These are phyloP conservation scores for Neotoxoptera formosana DNA, from an alignment of 1,140 invertebrate species.

Conservation along the genomic window DNA sequence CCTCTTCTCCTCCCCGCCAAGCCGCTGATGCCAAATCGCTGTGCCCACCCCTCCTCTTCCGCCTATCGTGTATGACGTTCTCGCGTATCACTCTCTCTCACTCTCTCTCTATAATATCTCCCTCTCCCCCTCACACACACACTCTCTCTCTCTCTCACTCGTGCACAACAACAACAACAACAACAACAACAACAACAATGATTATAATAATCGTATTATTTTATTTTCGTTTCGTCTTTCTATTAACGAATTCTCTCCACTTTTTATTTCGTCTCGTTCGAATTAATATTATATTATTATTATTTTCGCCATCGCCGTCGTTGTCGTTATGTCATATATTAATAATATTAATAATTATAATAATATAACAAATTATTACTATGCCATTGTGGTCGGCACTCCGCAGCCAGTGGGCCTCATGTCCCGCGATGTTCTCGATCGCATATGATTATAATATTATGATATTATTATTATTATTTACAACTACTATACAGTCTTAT, in stretches of 20 bases:
- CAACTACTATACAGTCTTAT: not conserved
- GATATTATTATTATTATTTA: not conserved
- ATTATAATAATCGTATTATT: slow-evolving; percentile 1
- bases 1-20: not conserved
- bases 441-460: not conserved
- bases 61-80: not conserved
- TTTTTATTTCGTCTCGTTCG: not conserved
- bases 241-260: not conserved
- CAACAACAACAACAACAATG: not conserved
- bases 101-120: not conserved
- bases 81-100: not conserved
- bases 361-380: not conserved
- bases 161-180: not conserved
- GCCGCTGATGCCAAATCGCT: not conserved
- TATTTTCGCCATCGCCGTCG: not conserved
- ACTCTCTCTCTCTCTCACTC: not conserved
- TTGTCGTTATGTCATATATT: not conserved
- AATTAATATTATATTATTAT: not conserved
- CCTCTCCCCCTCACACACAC: too few relatives aligned
- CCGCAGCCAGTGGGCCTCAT: not conserved
- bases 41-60: not conserved
- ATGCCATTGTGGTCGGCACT: not conserved
- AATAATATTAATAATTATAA: not conserved
- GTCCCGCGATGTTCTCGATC: not conserved
- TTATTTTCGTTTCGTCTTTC: not conserved